Evolutionary conservation across 2,113 vertebrate genomes (phyloP).

Genomic region (Chauna torquata): DNA sequence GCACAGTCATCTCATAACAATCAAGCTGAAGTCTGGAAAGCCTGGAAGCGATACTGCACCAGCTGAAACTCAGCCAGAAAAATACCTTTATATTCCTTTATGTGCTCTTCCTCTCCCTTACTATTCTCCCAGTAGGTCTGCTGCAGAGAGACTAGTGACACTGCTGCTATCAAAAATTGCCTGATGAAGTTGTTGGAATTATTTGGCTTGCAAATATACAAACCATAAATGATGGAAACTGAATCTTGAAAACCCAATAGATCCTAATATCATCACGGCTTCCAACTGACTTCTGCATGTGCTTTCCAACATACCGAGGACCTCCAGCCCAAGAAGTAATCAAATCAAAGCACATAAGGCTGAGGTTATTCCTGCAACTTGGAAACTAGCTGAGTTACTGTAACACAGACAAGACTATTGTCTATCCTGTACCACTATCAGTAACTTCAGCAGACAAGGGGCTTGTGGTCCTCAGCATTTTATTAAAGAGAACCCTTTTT

Average conservation of each 20-base stretch:
- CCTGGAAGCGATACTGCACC: neutral
- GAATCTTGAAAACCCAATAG: neutral
- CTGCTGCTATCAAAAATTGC: neutral
- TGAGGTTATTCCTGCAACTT: neutral
- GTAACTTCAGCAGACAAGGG: neutral
- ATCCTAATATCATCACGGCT: neutral
- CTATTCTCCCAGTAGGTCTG: neutral
- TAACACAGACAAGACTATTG: neutral
- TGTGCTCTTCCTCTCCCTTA: fast-evolving
- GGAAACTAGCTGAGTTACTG: neutral
- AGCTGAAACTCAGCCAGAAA: neutral
- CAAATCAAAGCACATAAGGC: fast-evolving
- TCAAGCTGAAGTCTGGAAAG: neutral
- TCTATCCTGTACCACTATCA: neutral
- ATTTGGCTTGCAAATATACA: neutral
- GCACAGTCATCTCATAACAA: neutral
- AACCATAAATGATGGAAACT: neutral
- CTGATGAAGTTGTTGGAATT: neutral
- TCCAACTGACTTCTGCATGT: fast-evolving
- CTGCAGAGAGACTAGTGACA: neutral
- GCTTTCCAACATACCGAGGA: fast-evolving
- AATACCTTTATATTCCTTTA: neutral
- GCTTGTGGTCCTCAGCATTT: neutral
- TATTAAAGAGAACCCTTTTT: neutral
- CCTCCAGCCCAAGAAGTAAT: neutral